Base-by-base conservation (phyloP, 2,797 vertebrate species). In the Sternarchorhynchus goeldii region DNA sequence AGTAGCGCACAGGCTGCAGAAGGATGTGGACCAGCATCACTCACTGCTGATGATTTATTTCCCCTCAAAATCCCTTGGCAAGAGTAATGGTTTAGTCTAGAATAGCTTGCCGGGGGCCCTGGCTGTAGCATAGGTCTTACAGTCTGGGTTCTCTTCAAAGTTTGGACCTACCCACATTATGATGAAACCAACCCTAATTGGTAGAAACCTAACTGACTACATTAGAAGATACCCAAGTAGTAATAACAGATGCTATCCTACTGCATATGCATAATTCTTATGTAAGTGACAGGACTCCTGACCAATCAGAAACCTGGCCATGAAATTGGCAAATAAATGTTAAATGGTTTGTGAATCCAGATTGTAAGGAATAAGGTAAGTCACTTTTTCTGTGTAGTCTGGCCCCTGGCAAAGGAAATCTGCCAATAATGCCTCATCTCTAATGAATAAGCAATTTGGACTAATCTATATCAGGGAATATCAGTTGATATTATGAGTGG, bases 21-120 rank as follows among this genome's bases (percentile, higher is more conserved):
- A 81, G 79, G 84, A 78, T 81, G 76, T 31, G 69, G 57, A 63
- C 39, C 50, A 79, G 71, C 65, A 55, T 76, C 18, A 45, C 84
- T 87, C 85, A 88, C 82, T 83, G 83, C 85, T 85, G 72, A 76
- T 75, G 74, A 79, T 93, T 93, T 93, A 94, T 93, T 93, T 93
- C 91, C 90, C 62, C 91, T 93, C 90, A 86, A 53, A 78, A 29
- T n/a, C 56, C 25, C 58, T 41, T 60, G 31, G 57, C 21, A 14
- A 67, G 55, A 31, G 36, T 79, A 36, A 58, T 45, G 55, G 34
- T 58, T 29, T 41, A 67, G 12, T 18, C 18, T 62, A 17, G n/a
- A 74, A 31, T 68, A 25, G 14, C 45, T 25, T 36, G 34, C 66
- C 73, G 6, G 73, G 25, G 73, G 34, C 65, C 66, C 58, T 32